Evolutionary conservation across 1,140 invertebrate species (phyloP).

Genomic region (Macrosteles quadrilineatus): DNA sequence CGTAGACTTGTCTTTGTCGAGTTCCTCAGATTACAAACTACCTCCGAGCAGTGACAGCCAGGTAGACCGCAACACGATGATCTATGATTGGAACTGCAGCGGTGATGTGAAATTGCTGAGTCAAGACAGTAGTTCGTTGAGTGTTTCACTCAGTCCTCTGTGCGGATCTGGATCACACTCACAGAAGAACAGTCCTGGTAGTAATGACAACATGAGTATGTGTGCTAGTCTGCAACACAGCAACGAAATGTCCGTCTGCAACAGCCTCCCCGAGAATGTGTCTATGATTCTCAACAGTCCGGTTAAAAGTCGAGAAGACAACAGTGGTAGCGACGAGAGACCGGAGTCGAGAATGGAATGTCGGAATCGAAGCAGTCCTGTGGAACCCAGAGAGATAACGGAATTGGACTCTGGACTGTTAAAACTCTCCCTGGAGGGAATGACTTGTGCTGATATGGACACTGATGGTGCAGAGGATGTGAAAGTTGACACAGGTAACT

Average conservation of each 20-base stretch:
- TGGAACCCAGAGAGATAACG: not conserved
- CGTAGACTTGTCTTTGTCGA: slow-evolving; percentile 8
- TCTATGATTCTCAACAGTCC: slow-evolving; percentile 3
- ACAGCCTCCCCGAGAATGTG: slow-evolving; percentile 8
- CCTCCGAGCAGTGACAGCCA: slow-evolving; percentile 20
- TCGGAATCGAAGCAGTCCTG: slow-evolving; percentile 21
- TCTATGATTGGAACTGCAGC: slow-evolving; percentile 5
- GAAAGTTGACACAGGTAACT: no score
- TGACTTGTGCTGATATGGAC: not conserved
- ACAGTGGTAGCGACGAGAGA: not conserved
- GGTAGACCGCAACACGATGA: not conserved
- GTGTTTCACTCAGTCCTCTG: no score
- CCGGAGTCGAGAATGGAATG: slow-evolving; percentile 13
- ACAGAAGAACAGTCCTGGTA: not conserved
- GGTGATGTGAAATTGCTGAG: not conserved
- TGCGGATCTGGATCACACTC: no score
- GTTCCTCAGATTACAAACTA: slow-evolving; percentile 21
- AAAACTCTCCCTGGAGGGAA: not conserved
- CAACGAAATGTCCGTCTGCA: slow-evolving; percentile 3
- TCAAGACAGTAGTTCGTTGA: not conserved
- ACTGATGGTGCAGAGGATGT: no score
- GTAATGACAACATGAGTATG: not conserved
- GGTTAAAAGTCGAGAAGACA: slow-evolving; percentile 6
- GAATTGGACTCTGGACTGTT: slow-evolving; percentile 1
- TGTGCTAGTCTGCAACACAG: not conserved